phyloP scores from a whole-genome alignment of 2,113 vertebrate genomes.

The Ailurus styani region DNA sequence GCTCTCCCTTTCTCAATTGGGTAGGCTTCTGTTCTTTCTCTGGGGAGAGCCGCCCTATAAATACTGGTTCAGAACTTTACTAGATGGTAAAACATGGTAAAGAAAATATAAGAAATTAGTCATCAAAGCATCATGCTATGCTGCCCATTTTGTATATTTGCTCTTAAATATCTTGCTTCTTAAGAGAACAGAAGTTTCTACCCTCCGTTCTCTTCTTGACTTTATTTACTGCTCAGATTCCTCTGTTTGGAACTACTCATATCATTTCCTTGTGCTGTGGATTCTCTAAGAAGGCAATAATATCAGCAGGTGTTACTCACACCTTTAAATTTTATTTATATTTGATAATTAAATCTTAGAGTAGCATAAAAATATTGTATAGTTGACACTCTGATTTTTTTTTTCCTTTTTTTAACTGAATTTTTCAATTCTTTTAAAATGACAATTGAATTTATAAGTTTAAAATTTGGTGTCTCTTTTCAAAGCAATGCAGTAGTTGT shows the following conservation, averaged over 20 bases:
- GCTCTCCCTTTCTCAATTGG: neutral
- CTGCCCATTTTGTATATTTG: neutral
- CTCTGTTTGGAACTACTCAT: neutral
- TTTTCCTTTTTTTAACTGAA: neutral
- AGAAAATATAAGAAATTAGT: neutral
- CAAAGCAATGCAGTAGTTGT: neutral
- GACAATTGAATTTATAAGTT: neutral
- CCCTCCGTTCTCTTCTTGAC: neutral
- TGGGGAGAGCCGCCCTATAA: neutral
- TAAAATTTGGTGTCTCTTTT: conserved; percentile 11
- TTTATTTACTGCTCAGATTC: neutral
- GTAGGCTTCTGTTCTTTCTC: neutral
- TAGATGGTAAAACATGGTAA: neutral
- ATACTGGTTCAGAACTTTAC: neutral
- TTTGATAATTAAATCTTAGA: neutral
- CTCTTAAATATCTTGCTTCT: neutral
- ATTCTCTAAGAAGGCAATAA: neutral
- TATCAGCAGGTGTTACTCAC: neutral
- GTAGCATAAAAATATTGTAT: neutral
- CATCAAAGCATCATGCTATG: neutral
- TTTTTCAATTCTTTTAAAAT: neutral
- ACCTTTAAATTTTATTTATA: neutral
- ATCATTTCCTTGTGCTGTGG: neutral
- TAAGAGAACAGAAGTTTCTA: neutral
- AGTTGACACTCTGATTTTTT: neutral